Percentiles rank a stretch among this genome's conserved stretches.
These are phyloP conservation scores for Nephila pilipes DNA, from an alignment of 1,140 invertebrate genomes.

Conservation along the genomic window DNA sequence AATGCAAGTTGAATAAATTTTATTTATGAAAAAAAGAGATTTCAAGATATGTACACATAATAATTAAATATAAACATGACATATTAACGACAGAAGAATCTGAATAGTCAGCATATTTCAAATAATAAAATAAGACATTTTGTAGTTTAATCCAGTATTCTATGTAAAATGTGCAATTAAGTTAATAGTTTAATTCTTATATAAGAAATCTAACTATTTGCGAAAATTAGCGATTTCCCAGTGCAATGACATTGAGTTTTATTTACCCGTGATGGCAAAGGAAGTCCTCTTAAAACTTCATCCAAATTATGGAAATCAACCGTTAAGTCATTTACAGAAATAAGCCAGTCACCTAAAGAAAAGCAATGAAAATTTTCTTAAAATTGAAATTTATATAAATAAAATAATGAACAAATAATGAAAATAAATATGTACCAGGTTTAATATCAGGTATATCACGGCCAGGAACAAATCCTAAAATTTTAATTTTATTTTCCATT, in stretches of 20 bases:
- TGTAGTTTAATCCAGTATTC: neutral
- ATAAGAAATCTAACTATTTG: no score
- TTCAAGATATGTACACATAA: no score
- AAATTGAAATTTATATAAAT: neutral
- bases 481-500: slow-evolving; percentile 13
- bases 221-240: no score
- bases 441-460: slow-evolving; percentile 41
- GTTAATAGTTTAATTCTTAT: no score
- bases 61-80: no score
- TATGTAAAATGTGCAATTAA: no score
- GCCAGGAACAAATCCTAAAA: neutral
- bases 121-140: no score
- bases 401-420: neutral
- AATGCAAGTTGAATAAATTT: no score
- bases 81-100: no score
- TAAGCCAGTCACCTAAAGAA: slow-evolving; percentile 59
- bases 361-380: neutral
- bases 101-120: no score
- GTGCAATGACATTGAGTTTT: no score
- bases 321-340: slow-evolving; percentile 48
- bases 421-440: neutral
- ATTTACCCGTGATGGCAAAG: slow-evolving; percentile 33
- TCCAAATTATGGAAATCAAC: slow-evolving; percentile 52
- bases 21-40: no score
- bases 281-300: slow-evolving; percentile 43